phyloP scores from a whole-genome alignment of 2,888 invertebrate genomes.

The Drosophila bunnanda region DNA sequence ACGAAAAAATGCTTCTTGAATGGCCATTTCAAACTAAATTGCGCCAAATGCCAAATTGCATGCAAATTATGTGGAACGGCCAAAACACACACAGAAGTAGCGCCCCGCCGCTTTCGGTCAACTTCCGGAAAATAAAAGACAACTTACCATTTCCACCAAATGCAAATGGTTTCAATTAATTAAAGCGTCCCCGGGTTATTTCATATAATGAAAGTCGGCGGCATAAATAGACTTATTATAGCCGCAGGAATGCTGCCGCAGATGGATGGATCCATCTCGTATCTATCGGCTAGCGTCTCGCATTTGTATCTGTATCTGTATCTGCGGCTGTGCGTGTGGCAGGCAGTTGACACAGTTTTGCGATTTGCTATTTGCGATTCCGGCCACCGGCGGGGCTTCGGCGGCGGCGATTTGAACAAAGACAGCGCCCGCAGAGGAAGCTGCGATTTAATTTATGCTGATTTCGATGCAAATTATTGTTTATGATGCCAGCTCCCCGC shows the following conservation, averaged over 20 bases:
- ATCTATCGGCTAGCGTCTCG: conserved; percentile 28
- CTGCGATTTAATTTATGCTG: conserved; percentile 63
- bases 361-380: conserved; percentile 34
- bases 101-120: conserved; percentile 18
- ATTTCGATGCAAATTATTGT: conserved; percentile 64
- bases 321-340: conserved; percentile 34
- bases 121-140: conserved; percentile 67
- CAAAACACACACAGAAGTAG: conserved; percentile 5
- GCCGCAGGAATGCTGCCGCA: conserved; percentile 62
- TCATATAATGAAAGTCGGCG: conserved; percentile 61
- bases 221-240: conserved; percentile 71
- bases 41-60: conserved; percentile 73
- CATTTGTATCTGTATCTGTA: conserved; percentile 19
- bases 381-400: conserved; percentile 34
- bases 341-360: conserved; percentile 59
- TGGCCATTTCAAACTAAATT: conserved; percentile 64
- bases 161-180: conserved; percentile 62
- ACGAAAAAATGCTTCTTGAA: conserved; percentile 42
- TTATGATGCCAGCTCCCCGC: conserved; percentile 53
- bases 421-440: conserved; percentile 35
- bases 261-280: conserved; percentile 38
- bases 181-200: conserved; percentile 37
- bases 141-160: conserved; percentile 40
- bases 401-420: conserved; percentile 23
- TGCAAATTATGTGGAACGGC: conserved; percentile 76